Base-by-base conservation (phyloP, 2,888 invertebrate genomes). In the Drosophila infuscata region DNA sequence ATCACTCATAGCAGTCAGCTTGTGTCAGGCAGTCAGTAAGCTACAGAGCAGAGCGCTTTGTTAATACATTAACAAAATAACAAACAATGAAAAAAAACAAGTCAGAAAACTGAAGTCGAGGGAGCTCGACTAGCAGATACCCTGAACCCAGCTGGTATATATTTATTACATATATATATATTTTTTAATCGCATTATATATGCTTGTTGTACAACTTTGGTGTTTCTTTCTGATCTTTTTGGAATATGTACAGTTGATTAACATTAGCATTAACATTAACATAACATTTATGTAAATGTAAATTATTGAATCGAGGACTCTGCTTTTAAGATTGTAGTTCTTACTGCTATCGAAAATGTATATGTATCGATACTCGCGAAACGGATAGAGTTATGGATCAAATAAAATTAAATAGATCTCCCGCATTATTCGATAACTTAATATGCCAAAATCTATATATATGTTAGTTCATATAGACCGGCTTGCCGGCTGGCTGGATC, bases 1-100 rank as follows among this genome's bases (percentile, higher is more conserved):
- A 33, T 46, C 33, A 17, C 11, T 32, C 46, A 11, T 61, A 48
- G 35, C 58, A 41, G 35, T 11, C 62, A 60, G 52, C 59, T 20
- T 41, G 25, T 15, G 54, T 64, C 72, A 58, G 38, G 25, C 46
- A 52, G 32, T 20, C 46, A 41, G 66, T 51, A 38, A 7, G 54
- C 58, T 41, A 9, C 51, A 66, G 33, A 30, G 54, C 30, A 35
- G 20, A 54, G 46, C 67, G 81, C 79, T 15, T 46, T 46, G 74
- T 79, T 57, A 54, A 52, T 81, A 60, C 73, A 70, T 80, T 54
- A 51, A 66, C 58, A 57, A 20, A 51, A 53, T 54, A 60, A 49
- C 11, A 65, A 35, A 49, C 32, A 70, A 29, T 12, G 69, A 7
- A 35, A 3, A n/a, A 43, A 35, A 38, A 56, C 46, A 46, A 46